Evolutionary conservation across 2,797 vertebrate genomes (phyloP), one percentile per base, ranked within the genome.

Genomic region (Propithecus deckenii): DNA sequence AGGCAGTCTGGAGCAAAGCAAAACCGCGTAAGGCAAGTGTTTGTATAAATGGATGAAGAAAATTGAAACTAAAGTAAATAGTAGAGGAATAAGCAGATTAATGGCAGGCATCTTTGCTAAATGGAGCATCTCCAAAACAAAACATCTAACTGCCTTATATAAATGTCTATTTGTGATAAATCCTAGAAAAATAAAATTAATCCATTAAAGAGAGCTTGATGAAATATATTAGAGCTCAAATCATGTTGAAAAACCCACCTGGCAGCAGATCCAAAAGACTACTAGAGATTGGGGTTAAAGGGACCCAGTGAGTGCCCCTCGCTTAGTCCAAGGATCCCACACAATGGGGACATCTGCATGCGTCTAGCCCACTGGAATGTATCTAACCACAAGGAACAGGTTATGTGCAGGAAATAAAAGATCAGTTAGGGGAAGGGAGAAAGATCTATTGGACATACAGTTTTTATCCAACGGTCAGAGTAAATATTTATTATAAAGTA

Each of bases 111-210:
- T 69, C n/a, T 71, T 90, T 86, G 75, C 69, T 94, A 86, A 96
- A 89, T 23, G 67, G 41, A 14, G 6, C 35, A 17, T 72, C 59
- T 89, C 71, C 46, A 80, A 95, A 93, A 91, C 55, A 91, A 81
- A 91, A 83, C 10, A 57, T 7, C 48, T 32, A 67, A 59, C 43
- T 35, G 28, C 14, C 67, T 84, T 76, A 5, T 69, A 63, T 18
- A 72, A 79, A 87, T 67, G 55, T 89, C n/a, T 65, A 80, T 75
- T 79, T 91, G 48, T 79, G 86, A 65, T 46, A 81, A 91, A 89
- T 59, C 57, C 69, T 84, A 76, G 61, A 50, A 83, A 89, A 84
- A 84, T 35, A 76, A 75, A 88, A 88, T 12, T 84, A 72, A 67
- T 63, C 43, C 55, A 59, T 63, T 57, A 79, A 52, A 86, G 48